phyloP scores from a whole-genome alignment of 2,888 invertebrate species.

The Epinotia ramella region DNA sequence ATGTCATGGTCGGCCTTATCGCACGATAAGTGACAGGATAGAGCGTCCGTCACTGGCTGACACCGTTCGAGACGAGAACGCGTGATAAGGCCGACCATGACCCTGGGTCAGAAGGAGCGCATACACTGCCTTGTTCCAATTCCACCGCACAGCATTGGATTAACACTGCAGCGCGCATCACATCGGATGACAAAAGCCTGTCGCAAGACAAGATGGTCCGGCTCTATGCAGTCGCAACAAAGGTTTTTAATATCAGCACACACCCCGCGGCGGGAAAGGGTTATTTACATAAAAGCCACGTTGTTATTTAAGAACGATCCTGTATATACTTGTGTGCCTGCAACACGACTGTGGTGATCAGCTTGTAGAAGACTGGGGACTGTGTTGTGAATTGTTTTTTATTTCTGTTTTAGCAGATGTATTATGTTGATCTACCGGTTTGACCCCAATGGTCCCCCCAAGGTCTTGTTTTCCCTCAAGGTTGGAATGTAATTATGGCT shows the following conservation, averaged over 20 bases:
- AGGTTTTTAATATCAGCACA: conserved; percentile 81
- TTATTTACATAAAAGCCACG: conserved; percentile 81
- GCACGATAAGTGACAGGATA: no score
- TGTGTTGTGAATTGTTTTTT: background rate
- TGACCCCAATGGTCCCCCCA: no score
- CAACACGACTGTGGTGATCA: conserved; percentile 52
- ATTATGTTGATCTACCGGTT: no score
- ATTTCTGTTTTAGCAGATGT: background rate
- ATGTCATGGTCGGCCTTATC: no score
- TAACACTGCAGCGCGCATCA: conserved; percentile 48
- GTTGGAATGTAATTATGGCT: no score
- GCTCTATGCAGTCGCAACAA: conserved; percentile 67
- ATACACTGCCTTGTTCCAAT: background rate
- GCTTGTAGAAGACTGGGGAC: background rate
- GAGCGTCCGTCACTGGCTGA: no score
- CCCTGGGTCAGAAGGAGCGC: no score
- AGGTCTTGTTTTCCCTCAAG: no score
- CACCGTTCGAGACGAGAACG: no score
- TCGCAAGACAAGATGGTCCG: conserved; percentile 64
- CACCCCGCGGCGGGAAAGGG: conserved; percentile 72
- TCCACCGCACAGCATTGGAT: conserved; percentile 46
- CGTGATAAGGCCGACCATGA: no score
- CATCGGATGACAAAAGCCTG: conserved; percentile 52
- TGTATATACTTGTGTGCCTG: conserved; percentile 63
- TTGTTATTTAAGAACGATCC: conserved; percentile 77